phyloP scores from a whole-genome alignment of 2,888 invertebrate genomes.

The Xanthorhoe designata region DNA sequence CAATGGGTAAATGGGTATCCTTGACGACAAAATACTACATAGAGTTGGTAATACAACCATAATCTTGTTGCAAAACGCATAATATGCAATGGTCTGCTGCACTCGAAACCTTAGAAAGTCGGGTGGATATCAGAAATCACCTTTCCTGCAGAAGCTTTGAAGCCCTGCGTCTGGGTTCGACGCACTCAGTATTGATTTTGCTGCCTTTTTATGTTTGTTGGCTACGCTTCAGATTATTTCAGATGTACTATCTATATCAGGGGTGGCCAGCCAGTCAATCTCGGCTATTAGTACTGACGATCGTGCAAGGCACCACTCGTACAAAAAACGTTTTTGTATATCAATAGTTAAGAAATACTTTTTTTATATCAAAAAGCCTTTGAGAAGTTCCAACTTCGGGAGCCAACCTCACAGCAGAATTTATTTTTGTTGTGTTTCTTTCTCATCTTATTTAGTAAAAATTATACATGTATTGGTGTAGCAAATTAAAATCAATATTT shows the following conservation, averaged over 20 bases:
- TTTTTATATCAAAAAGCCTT: no score
- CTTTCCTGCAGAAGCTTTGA: constrained; percentile 49
- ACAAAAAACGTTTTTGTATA: no score
- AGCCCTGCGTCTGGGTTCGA: constrained; percentile 60
- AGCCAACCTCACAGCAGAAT: no score
- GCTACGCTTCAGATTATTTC: constrained; percentile 34
- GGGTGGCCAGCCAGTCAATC: no score
- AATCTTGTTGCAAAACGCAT: constrained; percentile 43
- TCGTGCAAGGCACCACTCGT: no score
- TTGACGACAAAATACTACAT: constrained; percentile 9
- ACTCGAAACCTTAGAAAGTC: constrained; percentile 55
- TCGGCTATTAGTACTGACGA: no score
- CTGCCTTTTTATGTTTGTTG: constrained; percentile 34
- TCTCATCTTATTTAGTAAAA: no score
- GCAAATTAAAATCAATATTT: no score
- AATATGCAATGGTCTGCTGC: constrained; percentile 40
- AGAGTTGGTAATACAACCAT: constrained; percentile 29
- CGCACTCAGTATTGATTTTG: constrained; percentile 57
- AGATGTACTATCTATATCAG: constrained; percentile 3
- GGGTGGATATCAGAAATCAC: constrained; percentile 56
- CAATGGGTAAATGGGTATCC: constrained; percentile 3
- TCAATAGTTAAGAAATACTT: no score
- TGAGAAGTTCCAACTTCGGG: no score
- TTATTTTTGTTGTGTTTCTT: no score
- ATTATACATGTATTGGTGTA: no score